Evolutionary conservation across 2,113 vertebrate species (phyloP).

Genomic region (Daubentonia madagascariensis): DNA sequence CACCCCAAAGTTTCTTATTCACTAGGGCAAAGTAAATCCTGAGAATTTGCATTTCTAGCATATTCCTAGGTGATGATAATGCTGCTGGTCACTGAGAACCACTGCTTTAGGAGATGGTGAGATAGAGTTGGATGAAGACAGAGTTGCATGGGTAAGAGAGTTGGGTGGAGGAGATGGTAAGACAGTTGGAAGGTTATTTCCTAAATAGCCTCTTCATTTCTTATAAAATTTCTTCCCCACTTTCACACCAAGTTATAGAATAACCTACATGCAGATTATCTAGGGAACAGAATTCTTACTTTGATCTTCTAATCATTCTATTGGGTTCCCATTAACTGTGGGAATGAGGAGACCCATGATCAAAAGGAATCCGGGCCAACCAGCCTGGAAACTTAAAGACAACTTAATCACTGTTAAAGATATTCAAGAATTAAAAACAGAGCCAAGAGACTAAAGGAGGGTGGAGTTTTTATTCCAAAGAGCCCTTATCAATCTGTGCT

Average conservation of each 20-base stretch:
- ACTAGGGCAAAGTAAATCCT: not conserved
- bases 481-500: not conserved
- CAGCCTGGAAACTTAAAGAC: not conserved
- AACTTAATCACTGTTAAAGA: not conserved
- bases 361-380: not conserved
- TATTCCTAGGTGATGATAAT: not conserved
- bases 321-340: not conserved
- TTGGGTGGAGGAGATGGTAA: not conserved
- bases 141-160: not conserved
- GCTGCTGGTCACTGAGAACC: not conserved
- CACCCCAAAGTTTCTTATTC: not conserved
- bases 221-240: not conserved
- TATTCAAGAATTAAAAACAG: constrained; percentile 2
- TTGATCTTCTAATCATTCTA: not conserved
- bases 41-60: not conserved
- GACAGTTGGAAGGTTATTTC: not conserved
- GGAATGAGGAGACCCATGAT: not conserved
- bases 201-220: not conserved
- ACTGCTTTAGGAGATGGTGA: not conserved
- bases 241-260: not conserved
- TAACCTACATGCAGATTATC: not conserved
- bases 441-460: not conserved
- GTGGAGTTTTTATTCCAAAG: not conserved
- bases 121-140: not conserved
- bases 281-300: not conserved